Conservation (phyloP, 2,113 vertebrate species). For the Nematolebias whitei region DNA sequence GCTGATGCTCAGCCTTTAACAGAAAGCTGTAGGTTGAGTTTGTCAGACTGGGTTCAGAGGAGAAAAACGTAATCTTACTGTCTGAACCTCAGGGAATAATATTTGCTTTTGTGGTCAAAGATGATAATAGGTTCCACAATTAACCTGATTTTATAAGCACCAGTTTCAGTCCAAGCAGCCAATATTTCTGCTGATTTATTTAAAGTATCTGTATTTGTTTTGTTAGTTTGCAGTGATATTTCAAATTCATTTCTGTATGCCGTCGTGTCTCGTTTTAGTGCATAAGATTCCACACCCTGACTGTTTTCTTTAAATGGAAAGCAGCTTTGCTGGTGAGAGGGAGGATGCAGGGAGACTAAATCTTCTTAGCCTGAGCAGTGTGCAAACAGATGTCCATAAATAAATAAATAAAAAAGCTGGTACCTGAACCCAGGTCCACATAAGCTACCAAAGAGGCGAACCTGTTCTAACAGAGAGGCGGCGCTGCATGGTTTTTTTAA, state of each 20-base stretch:
- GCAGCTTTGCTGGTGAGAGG: constrained; percentile 24
- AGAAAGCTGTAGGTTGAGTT: background rate
- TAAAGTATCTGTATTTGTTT: background rate
- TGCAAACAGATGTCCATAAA: constrained; percentile 59
- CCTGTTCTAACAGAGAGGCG: background rate
- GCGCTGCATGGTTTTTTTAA: constrained; percentile 29
- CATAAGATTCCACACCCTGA: constrained; percentile 2
- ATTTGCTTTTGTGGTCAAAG: background rate
- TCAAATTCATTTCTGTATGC: background rate
- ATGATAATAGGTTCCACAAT: background rate
- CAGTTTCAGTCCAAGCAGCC: background rate
- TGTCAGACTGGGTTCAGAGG: background rate
- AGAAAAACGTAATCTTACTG: background rate
- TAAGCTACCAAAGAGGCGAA: background rate
- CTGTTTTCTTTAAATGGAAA: constrained; percentile 61
- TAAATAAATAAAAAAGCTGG: constrained; percentile 44
- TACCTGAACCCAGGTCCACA: constrained; percentile 36
- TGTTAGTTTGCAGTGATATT: too few species aligned
- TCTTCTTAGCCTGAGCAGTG: constrained; percentile 48
- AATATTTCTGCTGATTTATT: background rate
- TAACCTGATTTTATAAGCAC: constrained; percentile 8
- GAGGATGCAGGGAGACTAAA: constrained; percentile 41
- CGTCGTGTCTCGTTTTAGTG: background rate
- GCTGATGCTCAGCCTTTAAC: background rate
- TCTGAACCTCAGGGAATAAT: background rate